A percentile compares a stretch with the other conserved stretches of the same genome.
These are phyloP conservation scores for Dromococcyx pavoninus DNA, from an alignment of 2,797 vertebrate genomes.

Conservation along the genomic window DNA sequence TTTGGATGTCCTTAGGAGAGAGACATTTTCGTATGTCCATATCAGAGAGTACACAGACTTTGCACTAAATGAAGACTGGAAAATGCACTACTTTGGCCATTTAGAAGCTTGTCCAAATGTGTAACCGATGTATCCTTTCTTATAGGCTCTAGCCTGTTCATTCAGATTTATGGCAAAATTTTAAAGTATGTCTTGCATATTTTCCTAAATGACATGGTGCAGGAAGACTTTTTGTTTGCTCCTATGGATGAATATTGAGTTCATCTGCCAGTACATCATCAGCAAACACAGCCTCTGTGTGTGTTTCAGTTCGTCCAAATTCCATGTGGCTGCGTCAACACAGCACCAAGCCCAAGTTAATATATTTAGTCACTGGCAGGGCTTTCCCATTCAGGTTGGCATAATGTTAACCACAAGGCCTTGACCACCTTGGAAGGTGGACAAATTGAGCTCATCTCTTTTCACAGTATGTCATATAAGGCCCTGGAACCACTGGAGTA, in stretches of 20 bases:
- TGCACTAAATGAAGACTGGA: neutral
- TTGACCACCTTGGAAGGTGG: conserved; percentile 20
- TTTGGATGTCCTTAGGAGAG: neutral
- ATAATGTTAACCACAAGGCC: conserved; percentile 9
- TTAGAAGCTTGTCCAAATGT: neutral
- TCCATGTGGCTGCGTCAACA: neutral
- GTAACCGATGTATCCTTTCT: neutral
- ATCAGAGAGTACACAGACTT: neutral
- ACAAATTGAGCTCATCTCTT: neutral
- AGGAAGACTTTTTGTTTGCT: neutral
- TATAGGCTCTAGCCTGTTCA: neutral
- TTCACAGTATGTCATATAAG: neutral
- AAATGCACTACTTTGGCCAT: neutral
- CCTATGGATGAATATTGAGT: neutral
- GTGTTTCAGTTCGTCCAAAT: conserved; percentile 16
- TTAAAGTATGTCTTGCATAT: neutral
- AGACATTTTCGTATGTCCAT: neutral
- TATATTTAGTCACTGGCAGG: conserved; percentile 34
- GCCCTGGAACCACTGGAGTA: neutral
- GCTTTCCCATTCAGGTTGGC: conserved; percentile 8
- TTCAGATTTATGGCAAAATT: neutral
- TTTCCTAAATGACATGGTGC: neutral
- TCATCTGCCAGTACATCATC: neutral
- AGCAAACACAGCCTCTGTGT: neutral
- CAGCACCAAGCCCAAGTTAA: conserved; percentile 8